Percentiles rank a stretch among this genome's conserved stretches.
These are phyloP conservation scores for Vanacampus margaritifer DNA, from an alignment of 2,113 vertebrate genomes.

Conservation along the genomic window DNA sequence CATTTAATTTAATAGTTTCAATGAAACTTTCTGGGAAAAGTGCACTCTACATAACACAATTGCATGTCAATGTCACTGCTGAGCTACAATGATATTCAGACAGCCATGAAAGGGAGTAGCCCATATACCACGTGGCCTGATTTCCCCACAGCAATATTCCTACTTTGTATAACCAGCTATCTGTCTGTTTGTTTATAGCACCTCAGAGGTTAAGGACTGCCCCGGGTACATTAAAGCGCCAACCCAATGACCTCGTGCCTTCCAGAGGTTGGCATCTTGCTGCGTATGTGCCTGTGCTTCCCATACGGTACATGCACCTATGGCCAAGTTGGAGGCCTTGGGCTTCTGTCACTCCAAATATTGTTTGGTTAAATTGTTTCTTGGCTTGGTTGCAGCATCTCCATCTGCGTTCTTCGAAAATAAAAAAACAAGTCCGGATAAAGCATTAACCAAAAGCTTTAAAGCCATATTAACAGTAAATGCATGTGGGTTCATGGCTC, in stretches of 20 bases:
- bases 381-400: conserved; percentile 16
- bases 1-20: too few species aligned
- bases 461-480: neutral
- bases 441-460: conserved; percentile 1
- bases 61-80: conserved; percentile 10
- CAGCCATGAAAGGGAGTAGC: conserved; percentile 14
- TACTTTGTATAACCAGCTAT: conserved; percentile 27
- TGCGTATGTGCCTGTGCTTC: conserved; percentile 32
- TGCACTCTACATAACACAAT: too few species aligned
- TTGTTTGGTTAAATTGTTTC: conserved; percentile 32
- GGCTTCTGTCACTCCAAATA: conserved; percentile 59
- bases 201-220: conserved; percentile 57
- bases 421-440: conserved; percentile 9
- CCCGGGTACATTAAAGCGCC: conserved; percentile 38
- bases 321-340: conserved; percentile 35
- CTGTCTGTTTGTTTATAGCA: conserved; percentile 51
- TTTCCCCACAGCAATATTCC: conserved; percentile 32
- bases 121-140: conserved; percentile 25
- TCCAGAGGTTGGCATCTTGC: conserved; percentile 41
- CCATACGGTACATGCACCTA: conserved; percentile 31
- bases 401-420: conserved; percentile 21
- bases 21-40: too few species aligned
- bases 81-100: conserved; percentile 11
- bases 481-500: neutral
- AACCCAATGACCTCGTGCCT: conserved; percentile 34